Conservation (phyloP, 2,888 invertebrate species). For the Mythimna ferrago region DNA sequence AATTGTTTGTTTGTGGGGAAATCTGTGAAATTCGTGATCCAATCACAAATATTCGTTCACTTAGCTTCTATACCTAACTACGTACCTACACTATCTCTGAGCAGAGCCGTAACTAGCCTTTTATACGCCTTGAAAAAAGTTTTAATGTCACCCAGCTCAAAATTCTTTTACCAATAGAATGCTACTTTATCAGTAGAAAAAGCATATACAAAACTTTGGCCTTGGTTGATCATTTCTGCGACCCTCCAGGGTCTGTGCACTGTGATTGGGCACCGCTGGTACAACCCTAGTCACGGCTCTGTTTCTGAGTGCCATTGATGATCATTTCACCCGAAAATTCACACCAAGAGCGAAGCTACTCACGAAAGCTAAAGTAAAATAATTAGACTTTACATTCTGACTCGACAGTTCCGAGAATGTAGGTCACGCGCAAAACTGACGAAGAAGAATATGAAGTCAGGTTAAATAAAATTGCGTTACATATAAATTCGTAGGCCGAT, state of each 20-base stretch:
- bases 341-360: neutral
- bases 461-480: conserved; percentile 44
- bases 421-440: neutral
- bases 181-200: too few relatives aligned
- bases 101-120: too few relatives aligned
- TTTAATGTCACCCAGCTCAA: too few relatives aligned
- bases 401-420: neutral
- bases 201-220: too few relatives aligned
- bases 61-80: too few relatives aligned
- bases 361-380: neutral
- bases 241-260: too few relatives aligned
- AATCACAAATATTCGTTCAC: neutral
- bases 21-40: neutral
- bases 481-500: conserved; percentile 42
- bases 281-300: too few relatives aligned
- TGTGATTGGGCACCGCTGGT: too few relatives aligned
- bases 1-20: neutral
- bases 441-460: conserved; percentile 27
- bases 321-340: neutral
- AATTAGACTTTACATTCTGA: neutral
- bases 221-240: too few relatives aligned
- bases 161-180: too few relatives aligned
- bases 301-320: neutral
- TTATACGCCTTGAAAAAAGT: too few relatives aligned
- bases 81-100: too few relatives aligned